These are phyloP conservation scores for Myanophis thanlyinensis DNA, from an alignment of 2,113 vertebrate species.

Conservation along the genomic window DNA sequence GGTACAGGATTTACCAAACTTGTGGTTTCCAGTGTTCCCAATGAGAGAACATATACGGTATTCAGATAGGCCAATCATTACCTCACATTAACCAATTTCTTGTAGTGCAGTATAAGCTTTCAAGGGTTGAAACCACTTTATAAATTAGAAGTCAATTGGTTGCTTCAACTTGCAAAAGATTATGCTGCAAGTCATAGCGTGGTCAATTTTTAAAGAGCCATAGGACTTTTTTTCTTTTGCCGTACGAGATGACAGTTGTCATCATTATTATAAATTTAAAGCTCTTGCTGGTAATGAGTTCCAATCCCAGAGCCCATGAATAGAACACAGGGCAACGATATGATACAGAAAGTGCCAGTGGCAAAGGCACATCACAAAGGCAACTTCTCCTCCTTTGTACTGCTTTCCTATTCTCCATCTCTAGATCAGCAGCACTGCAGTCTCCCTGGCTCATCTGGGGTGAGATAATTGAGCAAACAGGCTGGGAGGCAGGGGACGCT, in stretches of 20 bases:
- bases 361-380: background rate
- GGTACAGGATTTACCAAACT: background rate
- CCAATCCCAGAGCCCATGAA: background rate
- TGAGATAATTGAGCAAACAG: conserved; percentile 66
- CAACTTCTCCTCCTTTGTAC: conserved; percentile 17
- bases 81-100: background rate
- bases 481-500: conserved; percentile 50
- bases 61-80: background rate
- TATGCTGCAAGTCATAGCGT: background rate
- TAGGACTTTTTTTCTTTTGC: background rate
- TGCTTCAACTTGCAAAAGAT: background rate
- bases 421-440: conserved; percentile 9
- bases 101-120: background rate
- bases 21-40: background rate
- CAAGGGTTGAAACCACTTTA: background rate
- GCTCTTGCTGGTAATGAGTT: background rate
- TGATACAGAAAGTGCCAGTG: background rate
- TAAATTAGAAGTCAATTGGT: background rate
- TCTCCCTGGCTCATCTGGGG: background rate
- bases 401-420: conserved; percentile 3
- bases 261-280: background rate
- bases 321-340: background rate
- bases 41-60: background rate
- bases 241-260: too few relatives aligned
- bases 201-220: background rate